Evolutionary conservation across 2,888 invertebrate species (phyloP), one percentile per base, ranked within the genome.

Genomic region (Andrena dorsata): DNA sequence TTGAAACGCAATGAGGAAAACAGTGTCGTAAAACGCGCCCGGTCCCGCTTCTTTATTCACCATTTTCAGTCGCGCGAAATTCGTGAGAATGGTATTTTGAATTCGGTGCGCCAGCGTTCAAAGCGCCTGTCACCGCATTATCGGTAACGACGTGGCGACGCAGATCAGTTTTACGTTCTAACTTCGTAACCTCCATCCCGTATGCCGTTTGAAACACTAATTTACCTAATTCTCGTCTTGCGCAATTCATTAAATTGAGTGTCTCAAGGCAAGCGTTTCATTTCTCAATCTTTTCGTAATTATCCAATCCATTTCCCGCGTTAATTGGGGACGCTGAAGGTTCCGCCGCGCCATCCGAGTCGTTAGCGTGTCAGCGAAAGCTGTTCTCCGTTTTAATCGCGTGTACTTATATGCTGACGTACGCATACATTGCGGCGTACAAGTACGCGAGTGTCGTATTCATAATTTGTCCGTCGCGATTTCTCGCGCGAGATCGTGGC

Each of bases 281-380:
- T 81, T 74, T 69, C 74, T 58, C 64, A 5, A 51, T 69, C 51
- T 28, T 53, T 28, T 81, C 58, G 58, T 35, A 71, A 82, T 76
- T 58, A 68, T 73, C 47, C 66, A 58, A 56, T 71, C 53, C 65
- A 64, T 68, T 68, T 71, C 28, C 26, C 41, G 53, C 63, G 74
- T 75, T 78, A 83, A 83, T 82, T 83, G 68, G 70, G 64, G 71
- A 58, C 32, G n/a, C 53, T 30, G n/a, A 71, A 51, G 51, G 70
- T 41, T 47, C 5, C 47, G 61, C 56, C 28, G 32, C 35, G 65
- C 56, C 72, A 74, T 47, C 53, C 41, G 41, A 30, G 41, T 66
- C 56, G 56, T 74, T 74, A 66, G 73, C 58, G 66, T 74, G 66
- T 30, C 73, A 47, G 56, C 41, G 64, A 60, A 60, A 58, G 60